Evolutionary conservation across 2,797 vertebrate genomes (phyloP).

Genomic region (Lindbergichthys nudifrons): DNA sequence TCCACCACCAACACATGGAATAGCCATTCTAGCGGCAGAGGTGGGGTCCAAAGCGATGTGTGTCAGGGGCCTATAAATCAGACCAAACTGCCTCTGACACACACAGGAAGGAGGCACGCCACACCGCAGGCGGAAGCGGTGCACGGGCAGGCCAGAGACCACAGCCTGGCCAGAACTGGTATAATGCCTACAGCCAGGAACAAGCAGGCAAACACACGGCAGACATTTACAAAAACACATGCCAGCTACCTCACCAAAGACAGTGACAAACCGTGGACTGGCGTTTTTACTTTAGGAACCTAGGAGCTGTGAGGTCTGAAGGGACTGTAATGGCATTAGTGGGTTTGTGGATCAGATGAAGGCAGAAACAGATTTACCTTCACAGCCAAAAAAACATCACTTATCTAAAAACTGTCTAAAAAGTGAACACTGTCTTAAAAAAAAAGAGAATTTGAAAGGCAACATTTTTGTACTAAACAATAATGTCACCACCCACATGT

Average conservation of each 20-base stretch:
- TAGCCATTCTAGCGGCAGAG: conserved; percentile 80
- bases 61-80: conserved; percentile 83
- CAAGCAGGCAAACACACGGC: conserved; percentile 55
- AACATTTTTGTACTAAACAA: conserved; percentile 39
- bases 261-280: conserved; percentile 33
- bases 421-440: conserved; percentile 5
- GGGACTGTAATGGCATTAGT: conserved; percentile 40
- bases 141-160: conserved; percentile 72
- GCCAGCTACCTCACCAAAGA: conserved; percentile 48
- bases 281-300: conserved; percentile 47
- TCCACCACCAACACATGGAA: conserved; percentile 83
- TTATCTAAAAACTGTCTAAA: conserved; percentile 13
- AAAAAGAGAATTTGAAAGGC: conserved; percentile 46
- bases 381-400: conserved; percentile 14
- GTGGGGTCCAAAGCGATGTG: conserved; percentile 75
- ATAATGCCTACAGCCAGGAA: conserved; percentile 51
- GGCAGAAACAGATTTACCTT: conserved; percentile 34
- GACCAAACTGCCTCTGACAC: conserved; percentile 79
- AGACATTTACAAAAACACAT: conserved; percentile 61
- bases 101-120: conserved; percentile 81
- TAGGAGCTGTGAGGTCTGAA: conserved; percentile 50
- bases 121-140: conserved; percentile 74
- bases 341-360: conserved; percentile 36
- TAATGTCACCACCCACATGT: conserved; percentile 50
- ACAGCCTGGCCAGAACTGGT: conserved; percentile 65